Conservation (phyloP, 2,113 vertebrate species). For the Pithys albifrons region DNA sequence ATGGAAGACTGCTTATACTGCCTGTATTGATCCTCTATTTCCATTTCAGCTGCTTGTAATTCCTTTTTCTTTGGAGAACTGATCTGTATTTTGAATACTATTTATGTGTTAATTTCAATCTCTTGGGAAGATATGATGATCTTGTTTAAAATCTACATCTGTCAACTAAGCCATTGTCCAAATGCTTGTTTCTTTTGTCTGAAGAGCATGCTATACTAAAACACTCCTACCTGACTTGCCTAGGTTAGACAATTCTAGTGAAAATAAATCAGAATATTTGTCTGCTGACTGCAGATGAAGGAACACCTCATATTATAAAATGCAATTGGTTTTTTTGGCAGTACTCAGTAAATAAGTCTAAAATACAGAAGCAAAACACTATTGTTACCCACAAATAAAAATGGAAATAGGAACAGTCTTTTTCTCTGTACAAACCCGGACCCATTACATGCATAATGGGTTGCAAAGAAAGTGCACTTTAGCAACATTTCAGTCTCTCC, state of each 20-base stretch:
- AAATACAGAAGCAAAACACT: background rate
- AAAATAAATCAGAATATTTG: background rate
- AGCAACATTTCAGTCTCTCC: background rate
- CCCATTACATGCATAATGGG: background rate
- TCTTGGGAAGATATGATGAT: background rate
- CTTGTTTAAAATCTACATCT: background rate
- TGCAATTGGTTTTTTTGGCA: background rate
- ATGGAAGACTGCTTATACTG: background rate
- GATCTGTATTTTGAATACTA: background rate
- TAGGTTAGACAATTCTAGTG: background rate
- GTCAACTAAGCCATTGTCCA: background rate
- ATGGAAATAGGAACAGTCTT: background rate
- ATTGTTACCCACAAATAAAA: background rate
- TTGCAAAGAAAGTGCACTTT: background rate
- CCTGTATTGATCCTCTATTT: background rate
- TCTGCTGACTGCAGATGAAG: background rate
- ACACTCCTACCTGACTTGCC: background rate
- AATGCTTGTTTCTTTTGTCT: background rate
- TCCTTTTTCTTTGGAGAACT: background rate
- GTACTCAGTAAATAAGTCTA: background rate
- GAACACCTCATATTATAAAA: background rate
- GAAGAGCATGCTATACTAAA: background rate
- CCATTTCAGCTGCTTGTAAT: background rate
- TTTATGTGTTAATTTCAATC: background rate
- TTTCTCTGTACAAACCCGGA: background rate